A percentile compares a stretch with the other conserved stretches of the same genome.
These are phyloP conservation scores for Porphyrio hochstetteri DNA, from an alignment of 2,113 vertebrate species.

Conservation along the genomic window DNA sequence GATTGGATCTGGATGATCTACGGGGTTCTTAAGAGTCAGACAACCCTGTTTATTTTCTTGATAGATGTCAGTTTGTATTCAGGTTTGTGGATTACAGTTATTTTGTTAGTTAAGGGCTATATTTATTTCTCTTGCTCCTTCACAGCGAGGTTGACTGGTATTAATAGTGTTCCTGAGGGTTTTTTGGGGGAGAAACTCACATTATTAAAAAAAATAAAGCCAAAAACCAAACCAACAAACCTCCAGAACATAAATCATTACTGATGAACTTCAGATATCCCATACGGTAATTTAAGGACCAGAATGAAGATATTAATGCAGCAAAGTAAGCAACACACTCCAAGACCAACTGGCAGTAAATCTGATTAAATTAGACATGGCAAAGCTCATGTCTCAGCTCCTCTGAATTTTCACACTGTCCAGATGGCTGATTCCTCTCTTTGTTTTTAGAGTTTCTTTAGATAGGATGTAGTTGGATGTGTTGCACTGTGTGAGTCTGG, in stretches of 20 bases:
- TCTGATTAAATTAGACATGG: constrained; percentile 29
- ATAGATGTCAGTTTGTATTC: neutral
- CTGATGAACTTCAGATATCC: neutral
- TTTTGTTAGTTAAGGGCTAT: neutral
- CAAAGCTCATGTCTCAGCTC: constrained; percentile 32
- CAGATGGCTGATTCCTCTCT: constrained; percentile 43
- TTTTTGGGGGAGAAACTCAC: neutral
- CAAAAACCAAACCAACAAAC: too few species aligned
- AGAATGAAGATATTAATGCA: neutral
- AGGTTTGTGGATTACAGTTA: neutral
- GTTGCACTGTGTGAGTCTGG: neutral
- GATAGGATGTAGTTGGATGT: neutral
- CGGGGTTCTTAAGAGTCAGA: neutral
- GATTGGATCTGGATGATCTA: neutral
- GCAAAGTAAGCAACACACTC: neutral
- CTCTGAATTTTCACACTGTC: constrained; percentile 15
- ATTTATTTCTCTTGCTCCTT: neutral
- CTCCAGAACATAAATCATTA: neutral
- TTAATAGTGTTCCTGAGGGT: neutral
- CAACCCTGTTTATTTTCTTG: neutral
- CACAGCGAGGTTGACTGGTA: neutral
- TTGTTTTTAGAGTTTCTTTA: constrained; percentile 11
- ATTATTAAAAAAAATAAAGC: neutral
- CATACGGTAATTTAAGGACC: neutral
- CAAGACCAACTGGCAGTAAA: constrained; percentile 1